Percentiles rank a stretch among this genome's conserved stretches.
Conservation (phyloP, 2,888 invertebrate species). For the Thecocarcelia acutangulata region DNA sequence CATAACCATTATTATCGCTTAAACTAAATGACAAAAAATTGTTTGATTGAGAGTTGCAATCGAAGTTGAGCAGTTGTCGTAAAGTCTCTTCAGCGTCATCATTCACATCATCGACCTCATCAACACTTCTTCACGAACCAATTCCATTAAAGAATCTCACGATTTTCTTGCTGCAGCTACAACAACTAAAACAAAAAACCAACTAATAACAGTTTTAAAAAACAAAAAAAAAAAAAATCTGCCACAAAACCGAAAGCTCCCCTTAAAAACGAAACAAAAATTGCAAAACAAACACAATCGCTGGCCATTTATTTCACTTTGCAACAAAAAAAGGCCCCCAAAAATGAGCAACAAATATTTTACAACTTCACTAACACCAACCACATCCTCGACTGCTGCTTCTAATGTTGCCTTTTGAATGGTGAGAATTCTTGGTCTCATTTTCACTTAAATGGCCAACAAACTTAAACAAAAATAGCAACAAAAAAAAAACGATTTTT, state of each 20-base stretch:
- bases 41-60: constrained; percentile 36
- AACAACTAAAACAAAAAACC: constrained; percentile 40
- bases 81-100: constrained; percentile 68
- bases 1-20: constrained; percentile 50
- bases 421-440: constrained; percentile 66
- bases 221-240: constrained; percentile 46
- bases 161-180: constrained; percentile 70
- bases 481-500: constrained; percentile 13
- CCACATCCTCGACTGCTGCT: neutral
- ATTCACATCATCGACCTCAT: constrained; percentile 74
- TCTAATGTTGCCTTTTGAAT: constrained; percentile 37
- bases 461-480: neutral
- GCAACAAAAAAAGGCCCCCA: constrained; percentile 66
- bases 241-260: constrained; percentile 33
- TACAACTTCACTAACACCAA: constrained; percentile 27
- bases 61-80: constrained; percentile 54
- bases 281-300: constrained; percentile 70
- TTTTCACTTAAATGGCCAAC: constrained; percentile 60
- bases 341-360: constrained; percentile 58
- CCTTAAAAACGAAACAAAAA: constrained; percentile 29
- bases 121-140: constrained; percentile 74
- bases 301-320: constrained; percentile 74
- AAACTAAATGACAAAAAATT: constrained; percentile 41
- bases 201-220: constrained; percentile 49
- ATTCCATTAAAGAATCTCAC: constrained; percentile 75